These are phyloP conservation scores for Rhabdornis inornatus DNA, from an alignment of 2,113 vertebrate genomes.

Conservation along the genomic window DNA sequence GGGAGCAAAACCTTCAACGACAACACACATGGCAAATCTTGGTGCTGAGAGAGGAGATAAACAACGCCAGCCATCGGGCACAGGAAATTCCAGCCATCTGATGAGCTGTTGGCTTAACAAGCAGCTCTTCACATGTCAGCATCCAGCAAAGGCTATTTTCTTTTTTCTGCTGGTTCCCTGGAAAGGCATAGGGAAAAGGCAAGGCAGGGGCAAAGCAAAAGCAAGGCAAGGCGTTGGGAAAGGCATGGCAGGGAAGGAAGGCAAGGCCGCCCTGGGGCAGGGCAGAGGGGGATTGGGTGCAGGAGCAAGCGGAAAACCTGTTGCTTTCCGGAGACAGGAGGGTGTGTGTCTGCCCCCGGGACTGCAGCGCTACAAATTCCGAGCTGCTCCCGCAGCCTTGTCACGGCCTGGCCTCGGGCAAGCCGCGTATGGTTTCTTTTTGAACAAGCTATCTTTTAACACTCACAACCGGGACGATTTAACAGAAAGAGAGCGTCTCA, in stretches of 20 bases:
- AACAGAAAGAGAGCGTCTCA: constrained; percentile 78
- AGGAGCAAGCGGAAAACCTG: neutral
- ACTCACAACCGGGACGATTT: constrained; percentile 78
- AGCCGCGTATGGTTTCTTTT: constrained; percentile 68
- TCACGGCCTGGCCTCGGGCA: constrained; percentile 55
- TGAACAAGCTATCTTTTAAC: constrained; percentile 84
- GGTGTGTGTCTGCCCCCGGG: constrained; percentile 45
- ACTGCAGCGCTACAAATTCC: constrained; percentile 50
- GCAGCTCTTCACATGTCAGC: constrained; percentile 70
- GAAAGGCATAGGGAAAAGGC: neutral
- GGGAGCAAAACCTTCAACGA: constrained; percentile 1
- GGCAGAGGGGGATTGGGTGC: neutral
- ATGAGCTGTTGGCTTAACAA: constrained; percentile 76
- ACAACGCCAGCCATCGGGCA: constrained; percentile 42
- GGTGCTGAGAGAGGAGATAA: constrained; percentile 64
- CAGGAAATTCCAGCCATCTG: constrained; percentile 82
- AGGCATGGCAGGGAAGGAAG: neutral
- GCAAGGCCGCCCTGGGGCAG: neutral
- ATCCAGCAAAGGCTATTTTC: constrained; percentile 45
- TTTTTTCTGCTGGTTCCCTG: constrained; percentile 21
- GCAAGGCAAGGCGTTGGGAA: neutral
- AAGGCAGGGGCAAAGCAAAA: neutral
- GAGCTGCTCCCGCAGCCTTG: constrained; percentile 41
- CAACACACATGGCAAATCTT: neutral
- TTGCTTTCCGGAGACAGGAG: neutral